Percentiles rank a stretch among this genome's conserved stretches.
Evolutionary conservation across 2,888 invertebrate species (phyloP).

Genomic region (Tetranychus truncatus): DNA sequence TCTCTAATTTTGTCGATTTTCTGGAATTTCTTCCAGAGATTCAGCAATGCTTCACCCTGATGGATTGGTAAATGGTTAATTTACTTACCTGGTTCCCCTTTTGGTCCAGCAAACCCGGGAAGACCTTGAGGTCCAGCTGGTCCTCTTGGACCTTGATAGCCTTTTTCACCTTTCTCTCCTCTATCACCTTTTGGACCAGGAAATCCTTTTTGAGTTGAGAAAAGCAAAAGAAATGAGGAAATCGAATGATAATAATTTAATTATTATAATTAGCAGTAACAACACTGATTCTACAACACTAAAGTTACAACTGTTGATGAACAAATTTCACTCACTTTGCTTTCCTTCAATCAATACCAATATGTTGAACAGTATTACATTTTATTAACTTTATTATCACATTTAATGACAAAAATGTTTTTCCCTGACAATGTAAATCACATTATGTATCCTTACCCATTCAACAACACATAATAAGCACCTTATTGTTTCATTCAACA

Average conservation of each 20-base stretch:
- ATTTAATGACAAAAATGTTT: too few species aligned
- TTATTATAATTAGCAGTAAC: background rate
- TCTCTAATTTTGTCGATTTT: background rate
- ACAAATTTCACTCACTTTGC: too few species aligned
- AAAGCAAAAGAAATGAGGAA: constrained; percentile 16
- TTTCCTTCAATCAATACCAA: too few species aligned
- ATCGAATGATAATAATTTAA: background rate
- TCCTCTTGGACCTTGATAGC: constrained; percentile 40
- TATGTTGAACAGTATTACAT: too few species aligned
- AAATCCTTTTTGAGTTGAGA: constrained; percentile 28
- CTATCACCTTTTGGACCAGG: constrained; percentile 32
- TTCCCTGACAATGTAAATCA: too few species aligned
- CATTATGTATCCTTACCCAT: too few species aligned
- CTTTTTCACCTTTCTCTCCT: constrained; percentile 19
- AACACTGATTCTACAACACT: background rate
- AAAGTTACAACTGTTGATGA: too few species aligned
- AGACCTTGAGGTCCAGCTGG: constrained; percentile 37
- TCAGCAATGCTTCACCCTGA: background rate
- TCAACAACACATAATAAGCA: too few species aligned
- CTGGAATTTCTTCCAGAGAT: background rate
- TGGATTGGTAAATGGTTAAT: background rate
- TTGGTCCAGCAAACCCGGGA: constrained; percentile 48
- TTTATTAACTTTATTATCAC: too few species aligned
- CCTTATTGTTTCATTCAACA: too few species aligned
- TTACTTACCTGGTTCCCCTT: constrained; percentile 43